Base-by-base conservation (phyloP, 2,888 invertebrate species). In the Torymus auratus region DNA sequence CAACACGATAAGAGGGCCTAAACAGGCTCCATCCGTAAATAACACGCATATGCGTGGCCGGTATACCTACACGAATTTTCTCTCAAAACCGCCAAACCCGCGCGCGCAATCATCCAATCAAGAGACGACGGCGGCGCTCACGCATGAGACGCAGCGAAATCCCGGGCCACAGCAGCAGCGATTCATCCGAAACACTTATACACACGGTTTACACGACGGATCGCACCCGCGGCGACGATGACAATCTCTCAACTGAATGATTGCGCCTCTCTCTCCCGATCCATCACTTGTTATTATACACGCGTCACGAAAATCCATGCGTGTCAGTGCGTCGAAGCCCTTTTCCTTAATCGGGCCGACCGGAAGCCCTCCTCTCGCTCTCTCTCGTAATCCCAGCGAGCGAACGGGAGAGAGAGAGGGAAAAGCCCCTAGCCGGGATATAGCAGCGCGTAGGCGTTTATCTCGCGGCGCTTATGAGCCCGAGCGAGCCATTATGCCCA, bases 401-500 rank as follows among this genome's bases (percentile, higher is more conserved):
- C 13, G 68, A 20, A 20, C 20, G 20, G 20, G 20, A 13, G 60
- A 81, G 73, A 81, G 73, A 80, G 71, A 82, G 81, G 81, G 85
- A 83, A 83, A 84, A 83, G 5, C 41, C 41, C 7, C 41, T 41
- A 41, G 7, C 41, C 41, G 41, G 7, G 41, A 41, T 5, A 41
- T 5, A 41, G 41, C 5, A 41, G 41, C 41, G 41, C 20, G 61
- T 71, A 60, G 78, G 72, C 78, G 78, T 78, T 78, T 78, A 78
- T 72, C 78, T 69, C 56, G 72, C 73, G 81, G 68, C 77, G 77
- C 75, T 76, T 76, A 76, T 61, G 67, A 75, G 81, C 88, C 58
- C 52, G 50, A 68, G 74, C 78, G 52, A 62, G 79, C 88, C 88
- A 89, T 90, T 90, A 90, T 87, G 88, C 86, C 89, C 90, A 89